Conservation (phyloP, 2,797 vertebrate species). For the Scyliorhinus canicula region DNA sequence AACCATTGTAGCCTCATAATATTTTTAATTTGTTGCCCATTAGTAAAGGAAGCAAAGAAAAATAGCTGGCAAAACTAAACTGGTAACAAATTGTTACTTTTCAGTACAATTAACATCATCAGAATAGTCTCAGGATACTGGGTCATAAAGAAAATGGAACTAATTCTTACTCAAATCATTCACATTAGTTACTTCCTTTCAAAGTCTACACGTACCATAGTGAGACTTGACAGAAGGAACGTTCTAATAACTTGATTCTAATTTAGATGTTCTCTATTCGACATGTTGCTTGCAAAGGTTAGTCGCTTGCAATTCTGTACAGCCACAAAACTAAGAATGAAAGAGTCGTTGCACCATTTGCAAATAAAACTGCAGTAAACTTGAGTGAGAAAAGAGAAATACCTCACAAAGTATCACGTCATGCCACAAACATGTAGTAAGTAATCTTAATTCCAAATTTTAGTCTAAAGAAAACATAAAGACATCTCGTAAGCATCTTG, state of each 20-base stretch:
- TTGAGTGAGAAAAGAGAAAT: not conserved
- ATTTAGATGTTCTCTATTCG: not conserved
- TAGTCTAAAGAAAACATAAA: not conserved
- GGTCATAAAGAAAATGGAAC: not conserved
- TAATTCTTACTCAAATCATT: not conserved
- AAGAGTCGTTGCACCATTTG: not conserved
- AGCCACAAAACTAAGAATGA: not conserved
- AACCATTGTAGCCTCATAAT: not conserved
- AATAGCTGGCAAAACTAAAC: not conserved
- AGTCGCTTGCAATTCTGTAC: not conserved
- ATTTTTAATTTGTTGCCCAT: not conserved
- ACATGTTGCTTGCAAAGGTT: not conserved
- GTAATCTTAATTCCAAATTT: not conserved
- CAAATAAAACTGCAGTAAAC: not conserved
- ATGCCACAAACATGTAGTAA: not conserved
- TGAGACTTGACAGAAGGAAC: not conserved
- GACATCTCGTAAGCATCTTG: not conserved
- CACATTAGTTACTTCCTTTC: not conserved
- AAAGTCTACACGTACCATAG: not conserved
- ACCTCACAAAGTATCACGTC: not conserved
- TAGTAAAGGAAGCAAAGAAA: not conserved
- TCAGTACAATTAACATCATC: not conserved
- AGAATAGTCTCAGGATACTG: not conserved
- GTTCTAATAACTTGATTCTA: not conserved
- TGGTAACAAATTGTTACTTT: not conserved